These are phyloP conservation scores for Drosophila baimaii DNA, from an alignment of 1,140 invertebrate species.

Conservation along the genomic window DNA sequence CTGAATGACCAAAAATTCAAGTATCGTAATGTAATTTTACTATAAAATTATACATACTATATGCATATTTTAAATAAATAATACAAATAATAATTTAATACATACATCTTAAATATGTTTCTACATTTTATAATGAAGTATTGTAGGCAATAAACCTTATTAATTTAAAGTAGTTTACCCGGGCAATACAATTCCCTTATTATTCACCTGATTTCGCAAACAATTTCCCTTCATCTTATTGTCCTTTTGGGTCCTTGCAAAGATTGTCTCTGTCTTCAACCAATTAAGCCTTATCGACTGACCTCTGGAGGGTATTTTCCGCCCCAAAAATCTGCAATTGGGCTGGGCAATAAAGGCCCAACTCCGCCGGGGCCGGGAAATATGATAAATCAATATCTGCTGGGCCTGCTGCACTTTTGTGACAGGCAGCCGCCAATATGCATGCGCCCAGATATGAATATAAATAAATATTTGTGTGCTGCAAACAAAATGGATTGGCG, in stretches of 20 bases:
- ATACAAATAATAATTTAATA: too few species aligned
- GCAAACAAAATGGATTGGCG: constrained; percentile 36
- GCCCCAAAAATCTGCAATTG: constrained; percentile 13
- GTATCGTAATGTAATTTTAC: too few species aligned
- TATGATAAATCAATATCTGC: constrained; percentile 76
- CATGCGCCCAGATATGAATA: constrained; percentile 40
- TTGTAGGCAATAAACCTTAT: too few species aligned
- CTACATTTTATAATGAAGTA: too few species aligned
- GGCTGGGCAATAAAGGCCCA: constrained; percentile 45
- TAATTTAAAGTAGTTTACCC: neutral
- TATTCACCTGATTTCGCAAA: neutral
- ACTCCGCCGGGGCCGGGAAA: constrained; percentile 30
- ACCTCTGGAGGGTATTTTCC: neutral
- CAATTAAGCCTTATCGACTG: constrained; percentile 40
- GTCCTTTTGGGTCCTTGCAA: neutral
- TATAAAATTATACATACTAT: too few species aligned
- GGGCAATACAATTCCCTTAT: neutral
- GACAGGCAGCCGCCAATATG: constrained; percentile 20
- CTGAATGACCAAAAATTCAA: too few species aligned
- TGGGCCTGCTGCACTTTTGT: constrained; percentile 13
- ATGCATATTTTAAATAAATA: too few species aligned
- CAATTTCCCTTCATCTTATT: neutral
- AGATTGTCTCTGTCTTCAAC: constrained; percentile 8
- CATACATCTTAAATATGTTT: too few species aligned
- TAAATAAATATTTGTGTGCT: constrained; percentile 40